These are phyloP conservation scores for Agapostemon virescens DNA, from an alignment of 2,888 invertebrate genomes.

Conservation along the genomic window DNA sequence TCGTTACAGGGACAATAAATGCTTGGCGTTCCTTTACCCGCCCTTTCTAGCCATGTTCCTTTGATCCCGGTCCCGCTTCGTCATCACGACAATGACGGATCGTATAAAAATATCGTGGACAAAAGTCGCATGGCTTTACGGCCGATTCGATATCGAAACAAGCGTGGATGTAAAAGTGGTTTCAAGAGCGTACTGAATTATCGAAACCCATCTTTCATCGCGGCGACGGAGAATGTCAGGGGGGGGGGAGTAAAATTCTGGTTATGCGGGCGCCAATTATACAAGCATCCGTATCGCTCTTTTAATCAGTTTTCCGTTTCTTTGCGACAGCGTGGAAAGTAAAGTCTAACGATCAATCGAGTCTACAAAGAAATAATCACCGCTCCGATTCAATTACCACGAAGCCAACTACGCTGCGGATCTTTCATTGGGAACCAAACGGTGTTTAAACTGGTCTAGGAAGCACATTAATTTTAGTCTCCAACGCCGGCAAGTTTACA, in stretches of 20 bases:
- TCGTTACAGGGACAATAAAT: conserved; percentile 48
- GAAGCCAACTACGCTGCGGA: not conserved
- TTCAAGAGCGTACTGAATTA: not conserved
- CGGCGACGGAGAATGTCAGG: not conserved
- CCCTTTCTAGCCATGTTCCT: not conserved
- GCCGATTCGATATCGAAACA: not conserved
- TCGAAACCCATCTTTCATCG: not conserved
- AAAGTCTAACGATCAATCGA: not conserved
- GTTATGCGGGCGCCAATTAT: conserved; percentile 3
- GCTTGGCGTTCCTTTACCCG: not conserved
- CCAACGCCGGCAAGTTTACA: too few relatives aligned
- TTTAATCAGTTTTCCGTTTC: conserved; percentile 7
- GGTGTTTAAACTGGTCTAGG: not conserved
- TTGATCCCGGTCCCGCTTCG: not conserved
- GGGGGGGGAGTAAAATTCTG: not conserved
- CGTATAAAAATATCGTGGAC: not conserved
- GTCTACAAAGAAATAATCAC: not conserved
- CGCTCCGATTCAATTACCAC: not conserved
- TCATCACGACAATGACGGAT: not conserved
- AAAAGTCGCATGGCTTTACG: conserved; percentile 20
- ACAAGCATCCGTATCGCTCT: not conserved
- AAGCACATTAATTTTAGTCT: not conserved
- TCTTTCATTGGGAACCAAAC: not conserved
- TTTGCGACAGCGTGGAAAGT: not conserved
- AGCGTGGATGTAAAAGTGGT: not conserved